These are phyloP conservation scores for Rhizomys pruinosus DNA, from an alignment of 2,113 vertebrate genomes.

Conservation along the genomic window DNA sequence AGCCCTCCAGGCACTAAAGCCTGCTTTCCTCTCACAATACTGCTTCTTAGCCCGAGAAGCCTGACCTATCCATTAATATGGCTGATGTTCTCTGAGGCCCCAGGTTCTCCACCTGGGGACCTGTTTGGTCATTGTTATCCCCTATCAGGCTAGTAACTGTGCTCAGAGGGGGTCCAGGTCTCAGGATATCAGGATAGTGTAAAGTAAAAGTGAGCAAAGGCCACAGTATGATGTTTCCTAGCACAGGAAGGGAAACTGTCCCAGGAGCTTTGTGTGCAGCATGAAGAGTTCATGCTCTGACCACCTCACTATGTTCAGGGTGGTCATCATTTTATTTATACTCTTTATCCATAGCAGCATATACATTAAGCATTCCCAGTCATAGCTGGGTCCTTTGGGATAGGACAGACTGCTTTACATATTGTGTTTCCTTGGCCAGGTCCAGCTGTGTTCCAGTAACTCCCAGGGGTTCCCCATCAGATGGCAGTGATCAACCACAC, in stretches of 20 bases:
- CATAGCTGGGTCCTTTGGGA: not conserved
- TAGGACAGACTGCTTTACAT: fast-evolving
- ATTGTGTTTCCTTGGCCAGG: not conserved
- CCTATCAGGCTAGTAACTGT: fast-evolving
- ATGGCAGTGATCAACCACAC: not conserved
- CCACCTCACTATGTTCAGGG: not conserved
- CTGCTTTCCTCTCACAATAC: fast-evolving
- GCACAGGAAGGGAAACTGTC: no score
- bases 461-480: fast-evolving
- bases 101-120: no score
- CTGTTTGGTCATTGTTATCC: not conserved
- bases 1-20: no score
- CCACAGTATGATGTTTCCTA: not conserved
- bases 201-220: not conserved
- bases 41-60: fast-evolving
- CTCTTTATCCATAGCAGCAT: not conserved
- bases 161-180: no score
- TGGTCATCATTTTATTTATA: not conserved
- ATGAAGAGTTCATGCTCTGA: not conserved
- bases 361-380: not conserved
- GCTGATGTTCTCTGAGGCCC: not conserved
- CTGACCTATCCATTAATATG: not conserved
- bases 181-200: no score
- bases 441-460: no score
- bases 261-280: not conserved